These are phyloP conservation scores for Phengaris alcon DNA, from an alignment of 2,888 invertebrate species.

Conservation along the genomic window DNA sequence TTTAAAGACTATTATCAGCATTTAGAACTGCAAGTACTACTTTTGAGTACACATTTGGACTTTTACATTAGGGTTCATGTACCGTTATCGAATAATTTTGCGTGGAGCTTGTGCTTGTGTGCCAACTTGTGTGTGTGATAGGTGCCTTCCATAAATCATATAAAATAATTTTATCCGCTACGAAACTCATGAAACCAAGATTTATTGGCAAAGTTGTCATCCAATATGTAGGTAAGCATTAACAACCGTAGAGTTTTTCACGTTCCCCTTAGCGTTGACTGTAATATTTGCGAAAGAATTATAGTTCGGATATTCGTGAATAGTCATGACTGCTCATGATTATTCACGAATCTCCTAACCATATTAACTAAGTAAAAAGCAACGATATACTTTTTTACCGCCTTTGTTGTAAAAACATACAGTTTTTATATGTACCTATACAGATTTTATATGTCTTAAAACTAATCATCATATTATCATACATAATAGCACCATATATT, in stretches of 20 bases:
- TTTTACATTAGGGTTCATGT: neutral
- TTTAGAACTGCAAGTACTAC: neutral
- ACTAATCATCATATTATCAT: too few species aligned
- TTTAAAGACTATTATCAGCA: neutral
- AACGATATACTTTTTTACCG: too few species aligned
- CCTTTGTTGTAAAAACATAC: too few species aligned
- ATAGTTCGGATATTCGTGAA: too few species aligned
- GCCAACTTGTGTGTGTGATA: constrained; percentile 1
- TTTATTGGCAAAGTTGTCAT: neutral
- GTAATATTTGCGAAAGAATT: neutral
- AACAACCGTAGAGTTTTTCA: too few species aligned
- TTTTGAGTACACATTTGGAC: too few species aligned
- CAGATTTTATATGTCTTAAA: too few species aligned
- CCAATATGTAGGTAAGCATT: neutral
- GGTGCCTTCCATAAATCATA: neutral
- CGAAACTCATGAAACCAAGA: neutral
- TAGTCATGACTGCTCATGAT: neutral
- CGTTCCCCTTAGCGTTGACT: neutral
- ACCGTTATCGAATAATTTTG: neutral
- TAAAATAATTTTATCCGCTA: neutral
- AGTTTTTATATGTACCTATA: too few species aligned
- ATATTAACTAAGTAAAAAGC: neutral
- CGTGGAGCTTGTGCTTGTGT: neutral
- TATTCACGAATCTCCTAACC: neutral
- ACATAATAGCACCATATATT: too few species aligned